Conservation (phyloP, 2,888 invertebrate species). For the Polietes domitor region DNA sequence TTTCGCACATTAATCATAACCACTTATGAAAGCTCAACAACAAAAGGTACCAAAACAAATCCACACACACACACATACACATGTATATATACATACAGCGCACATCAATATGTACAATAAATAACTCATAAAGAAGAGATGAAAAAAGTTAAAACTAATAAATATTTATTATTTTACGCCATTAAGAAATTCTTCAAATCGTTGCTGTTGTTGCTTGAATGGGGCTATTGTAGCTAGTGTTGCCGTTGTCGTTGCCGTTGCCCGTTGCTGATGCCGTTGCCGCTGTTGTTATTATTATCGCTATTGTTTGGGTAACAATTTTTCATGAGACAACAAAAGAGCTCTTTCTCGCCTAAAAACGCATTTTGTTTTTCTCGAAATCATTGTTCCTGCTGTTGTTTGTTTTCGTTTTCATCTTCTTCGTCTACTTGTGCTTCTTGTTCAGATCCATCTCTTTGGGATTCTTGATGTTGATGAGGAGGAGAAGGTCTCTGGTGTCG, state of each 20-base stretch:
- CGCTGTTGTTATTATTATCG: constrained; percentile 60
- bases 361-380: constrained; percentile 48
- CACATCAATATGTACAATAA: constrained; percentile 43
- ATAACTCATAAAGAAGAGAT: constrained; percentile 42
- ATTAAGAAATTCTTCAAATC: constrained; percentile 58
- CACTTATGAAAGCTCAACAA: constrained; percentile 67
- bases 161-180: constrained; percentile 70
- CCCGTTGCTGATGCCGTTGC: constrained; percentile 55
- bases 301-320: constrained; percentile 69
- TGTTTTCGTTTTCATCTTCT: constrained; percentile 36
- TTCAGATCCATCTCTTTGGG: constrained; percentile 21
- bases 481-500: constrained; percentile 24
- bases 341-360: constrained; percentile 41
- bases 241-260: constrained; percentile 55
- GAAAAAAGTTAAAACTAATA: constrained; percentile 67
- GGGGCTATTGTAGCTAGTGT: constrained; percentile 42
- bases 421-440: constrained; percentile 23
- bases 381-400: constrained; percentile 28
- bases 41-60: constrained; percentile 51
- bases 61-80: neutral
- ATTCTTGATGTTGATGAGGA: constrained; percentile 14
- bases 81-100: neutral
- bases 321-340: constrained; percentile 61
- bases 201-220: constrained; percentile 40
- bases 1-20: constrained; percentile 70